phyloP scores from a whole-genome alignment of 1,140 invertebrate genomes.

The Agrilus planipennis region DNA sequence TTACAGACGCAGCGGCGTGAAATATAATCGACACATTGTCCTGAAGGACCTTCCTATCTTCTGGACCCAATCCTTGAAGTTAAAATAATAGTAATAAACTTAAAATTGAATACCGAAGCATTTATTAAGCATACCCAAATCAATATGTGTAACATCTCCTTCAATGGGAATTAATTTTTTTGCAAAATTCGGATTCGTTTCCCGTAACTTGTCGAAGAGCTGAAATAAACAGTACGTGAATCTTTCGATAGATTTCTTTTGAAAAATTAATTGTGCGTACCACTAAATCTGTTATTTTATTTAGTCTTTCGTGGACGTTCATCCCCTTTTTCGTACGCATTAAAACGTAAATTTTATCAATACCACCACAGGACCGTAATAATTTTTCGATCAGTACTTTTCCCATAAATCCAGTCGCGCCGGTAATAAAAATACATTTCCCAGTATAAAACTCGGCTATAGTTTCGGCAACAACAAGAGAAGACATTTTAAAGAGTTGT shows the following conservation, averaged over 20 bases:
- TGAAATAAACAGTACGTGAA: conserved; percentile 20
- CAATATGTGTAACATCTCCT: conserved; percentile 61
- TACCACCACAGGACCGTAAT: conserved; percentile 59
- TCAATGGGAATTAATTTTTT: conserved; percentile 63
- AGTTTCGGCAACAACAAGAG: too few relatives aligned
- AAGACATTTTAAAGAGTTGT: too few relatives aligned
- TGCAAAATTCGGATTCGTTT: conserved; percentile 36
- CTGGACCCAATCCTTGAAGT: too few relatives aligned
- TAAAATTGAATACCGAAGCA: neutral
- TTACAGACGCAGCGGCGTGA: conserved; percentile 86
- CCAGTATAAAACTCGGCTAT: conserved; percentile 44
- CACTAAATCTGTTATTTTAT: conserved; percentile 35
- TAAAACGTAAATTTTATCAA: conserved; percentile 62
- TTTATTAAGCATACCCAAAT: conserved; percentile 40
- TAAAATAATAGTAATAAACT: conserved; percentile 1
- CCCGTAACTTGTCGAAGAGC: conserved; percentile 46
- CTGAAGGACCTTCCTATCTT: conserved; percentile 45
- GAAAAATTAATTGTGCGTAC: conserved; percentile 28
- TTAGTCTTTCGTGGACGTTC: conserved; percentile 44
- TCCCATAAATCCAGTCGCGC: conserved; percentile 72
- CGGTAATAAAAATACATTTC: conserved; percentile 56
- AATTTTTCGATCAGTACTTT: conserved; percentile 78
- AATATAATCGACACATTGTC: conserved; percentile 75
- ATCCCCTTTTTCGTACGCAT: conserved; percentile 60
- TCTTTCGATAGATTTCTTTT: neutral